Evolutionary conservation across 2,797 vertebrate species (phyloP), one percentile per base, ranked within the genome.

Genomic region (Gymnoscopelus microlampas): DNA sequence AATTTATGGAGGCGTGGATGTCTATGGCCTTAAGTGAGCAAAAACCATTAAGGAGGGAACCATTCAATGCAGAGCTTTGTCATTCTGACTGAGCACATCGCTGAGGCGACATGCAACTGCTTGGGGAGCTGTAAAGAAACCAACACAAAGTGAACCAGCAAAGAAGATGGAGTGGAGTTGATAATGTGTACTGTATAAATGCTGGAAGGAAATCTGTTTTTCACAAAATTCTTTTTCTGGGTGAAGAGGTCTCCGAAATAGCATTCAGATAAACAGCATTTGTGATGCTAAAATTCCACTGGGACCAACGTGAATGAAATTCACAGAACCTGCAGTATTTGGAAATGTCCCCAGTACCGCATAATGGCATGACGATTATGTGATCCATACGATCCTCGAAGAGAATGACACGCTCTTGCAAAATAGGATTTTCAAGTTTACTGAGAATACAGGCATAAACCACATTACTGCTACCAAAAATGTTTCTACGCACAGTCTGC

Each of bases 21-120:
- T 88, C 85, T 59, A 53, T 71, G 71, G 83, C 80, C 82, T 73
- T 89, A 87, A 89, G 88, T 84, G 85, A 85, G 82, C 85, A 75
- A 80, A 44, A 87, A 78, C 86, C 82, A 87, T 88, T 89, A 87
- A 87, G 83, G 83, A 85, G 88, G 81, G 74, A 89, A 86, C 85
- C 67, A 79, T 88, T 91, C 85, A 84, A 88, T 88, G 80, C 74
- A 1, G 83, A 82, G 66, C 71, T 88, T 84, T 89, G 82, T 88
- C 86, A 87, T 85, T 60, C 71, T 81, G 85, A 77, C 76, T 32
- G 70, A 77, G 77, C 72, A n/a, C 66, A 13, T 1, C 50, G 70
- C 78, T 35, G 39, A 77, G 60, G 74, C 66, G 72, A 78, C 71
- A 76, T 56, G 80, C 64, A 47, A 49, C 62, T 65, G 72, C 72